Base-by-base conservation (phyloP, 2,797 vertebrate species). In the Aulostomus chinensis region DNA sequence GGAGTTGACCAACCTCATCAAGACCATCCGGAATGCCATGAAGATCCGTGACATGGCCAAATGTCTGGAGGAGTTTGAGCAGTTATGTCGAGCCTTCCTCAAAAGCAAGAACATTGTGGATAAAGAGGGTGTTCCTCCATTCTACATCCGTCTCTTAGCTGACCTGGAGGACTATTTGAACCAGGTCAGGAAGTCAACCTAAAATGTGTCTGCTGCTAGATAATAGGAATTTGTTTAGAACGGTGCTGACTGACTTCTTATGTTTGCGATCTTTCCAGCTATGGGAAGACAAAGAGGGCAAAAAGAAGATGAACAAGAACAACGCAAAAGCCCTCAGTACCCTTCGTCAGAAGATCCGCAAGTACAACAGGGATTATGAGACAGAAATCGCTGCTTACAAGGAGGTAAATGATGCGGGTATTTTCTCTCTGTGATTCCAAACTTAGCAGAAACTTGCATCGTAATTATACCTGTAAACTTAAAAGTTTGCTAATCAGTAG, bases 231-330 rank as follows among this genome's bases (percentile, higher is more conserved):
- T n/a, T n/a, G n/a, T n/a, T n/a, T n/a, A n/a, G n/a, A n/a, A n/a
- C n/a, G n/a, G n/a, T n/a, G n/a, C n/a, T n/a, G n/a, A n/a, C n/a
- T n/a, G n/a, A n/a, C n/a, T n/a, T n/a, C n/a, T n/a, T n/a, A n/a
- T n/a, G n/a, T n/a, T n/a, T n/a, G n/a, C 9, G 5, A 17, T 33
- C 1, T 33, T 58, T 37, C 4, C 60, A 96, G 95, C 81, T 96
- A 2, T 96, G 95, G 94, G 94, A 97, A 51, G 95, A 97, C 76
- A 95, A 96, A 65, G 95, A 97, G 65, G 95, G 94, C 15, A 95
- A 95, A 71, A 96, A 96, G 86, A 95, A 94, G 77, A 97, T 96
- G 95, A 96, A 96, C 79, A 97, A 96, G 80, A 96, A 96, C 78
- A 96, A 96, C 0, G 94, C 94, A 8, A 96, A 96, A 74, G 94